phyloP scores from a whole-genome alignment of 2,888 invertebrate genomes.

The Drosophila cognata region DNA sequence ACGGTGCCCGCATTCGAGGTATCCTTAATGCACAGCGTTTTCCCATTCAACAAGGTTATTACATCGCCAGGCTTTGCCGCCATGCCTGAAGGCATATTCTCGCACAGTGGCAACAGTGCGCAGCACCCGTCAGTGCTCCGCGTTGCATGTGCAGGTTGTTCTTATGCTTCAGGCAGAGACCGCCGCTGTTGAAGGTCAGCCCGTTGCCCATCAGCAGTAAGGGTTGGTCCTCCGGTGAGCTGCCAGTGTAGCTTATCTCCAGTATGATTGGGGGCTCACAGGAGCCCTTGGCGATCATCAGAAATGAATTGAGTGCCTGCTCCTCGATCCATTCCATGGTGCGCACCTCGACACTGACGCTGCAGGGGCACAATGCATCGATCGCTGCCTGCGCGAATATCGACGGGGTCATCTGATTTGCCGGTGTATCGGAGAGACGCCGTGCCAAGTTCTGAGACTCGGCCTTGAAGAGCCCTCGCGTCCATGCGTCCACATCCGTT shows the following conservation, averaged over 20 bases:
- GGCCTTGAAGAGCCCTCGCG: conserved; percentile 88
- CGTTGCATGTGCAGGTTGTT: conserved; percentile 80
- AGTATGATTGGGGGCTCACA: conserved; percentile 87
- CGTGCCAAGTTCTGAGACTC: conserved; percentile 91
- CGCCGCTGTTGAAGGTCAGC: conserved; percentile 86
- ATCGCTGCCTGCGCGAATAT: conserved; percentile 89
- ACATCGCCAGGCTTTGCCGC: conserved; percentile 86
- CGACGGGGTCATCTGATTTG: conserved; percentile 91
- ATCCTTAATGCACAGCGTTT: conserved; percentile 85
- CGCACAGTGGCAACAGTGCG: conserved; percentile 84
- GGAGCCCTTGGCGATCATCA: conserved; percentile 83
- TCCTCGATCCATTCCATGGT: conserved; percentile 87
- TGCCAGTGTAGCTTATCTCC: conserved; percentile 86
- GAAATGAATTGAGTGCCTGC: conserved; percentile 86
- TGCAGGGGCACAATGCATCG: conserved; percentile 87
- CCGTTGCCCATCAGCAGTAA: conserved; percentile 87
- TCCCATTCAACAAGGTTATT: conserved; percentile 86
- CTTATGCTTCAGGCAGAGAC: conserved; percentile 70
- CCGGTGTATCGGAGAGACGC: conserved; percentile 89
- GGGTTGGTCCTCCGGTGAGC: conserved; percentile 84
- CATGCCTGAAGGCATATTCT: conserved; percentile 87
- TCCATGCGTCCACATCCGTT: conserved; percentile 87
- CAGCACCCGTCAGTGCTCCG: conserved; percentile 88
- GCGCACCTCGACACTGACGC: conserved; percentile 85
- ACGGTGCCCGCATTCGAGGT: conserved; percentile 91